These are phyloP conservation scores for Lacanobia wlatinum DNA, from an alignment of 2,888 invertebrate species.

Conservation along the genomic window DNA sequence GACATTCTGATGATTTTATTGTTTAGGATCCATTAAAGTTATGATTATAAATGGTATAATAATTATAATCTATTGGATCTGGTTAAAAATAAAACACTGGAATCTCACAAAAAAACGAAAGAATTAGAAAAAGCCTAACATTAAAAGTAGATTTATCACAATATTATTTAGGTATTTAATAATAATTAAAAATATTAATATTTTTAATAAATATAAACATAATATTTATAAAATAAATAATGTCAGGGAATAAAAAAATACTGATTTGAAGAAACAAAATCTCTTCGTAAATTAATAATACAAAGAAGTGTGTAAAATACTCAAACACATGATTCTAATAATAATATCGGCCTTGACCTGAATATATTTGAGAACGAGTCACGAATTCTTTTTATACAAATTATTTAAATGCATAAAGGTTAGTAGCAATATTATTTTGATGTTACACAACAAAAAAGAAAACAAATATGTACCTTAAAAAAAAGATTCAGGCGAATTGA, in stretches of 20 bases:
- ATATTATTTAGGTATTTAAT: not conserved
- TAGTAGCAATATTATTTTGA: not conserved
- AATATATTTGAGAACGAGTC: constrained; percentile 28
- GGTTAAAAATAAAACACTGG: not conserved
- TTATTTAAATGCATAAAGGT: constrained; percentile 20
- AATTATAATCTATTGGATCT: not conserved
- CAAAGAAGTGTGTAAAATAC: constrained; percentile 11
- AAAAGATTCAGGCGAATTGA: too few relatives aligned
- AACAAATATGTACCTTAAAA: too few relatives aligned
- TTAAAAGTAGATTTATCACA: not conserved
- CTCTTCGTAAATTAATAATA: not conserved
- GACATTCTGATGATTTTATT: constrained; percentile 19
- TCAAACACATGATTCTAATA: constrained; percentile 15
- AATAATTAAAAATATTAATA: not conserved
- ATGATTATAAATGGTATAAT: not conserved
- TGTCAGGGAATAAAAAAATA: not conserved
- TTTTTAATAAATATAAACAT: too few relatives aligned
- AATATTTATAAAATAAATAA: too few relatives aligned
- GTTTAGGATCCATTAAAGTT: too few relatives aligned
- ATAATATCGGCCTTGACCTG: constrained; percentile 34
- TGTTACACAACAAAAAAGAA: too few relatives aligned
- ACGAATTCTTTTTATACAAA: constrained; percentile 23
- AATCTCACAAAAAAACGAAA: not conserved
- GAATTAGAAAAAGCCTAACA: not conserved
- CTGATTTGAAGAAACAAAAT: not conserved